phyloP scores from a whole-genome alignment of 2,797 vertebrate genomes.

The Melanotaenia boesemani region DNA sequence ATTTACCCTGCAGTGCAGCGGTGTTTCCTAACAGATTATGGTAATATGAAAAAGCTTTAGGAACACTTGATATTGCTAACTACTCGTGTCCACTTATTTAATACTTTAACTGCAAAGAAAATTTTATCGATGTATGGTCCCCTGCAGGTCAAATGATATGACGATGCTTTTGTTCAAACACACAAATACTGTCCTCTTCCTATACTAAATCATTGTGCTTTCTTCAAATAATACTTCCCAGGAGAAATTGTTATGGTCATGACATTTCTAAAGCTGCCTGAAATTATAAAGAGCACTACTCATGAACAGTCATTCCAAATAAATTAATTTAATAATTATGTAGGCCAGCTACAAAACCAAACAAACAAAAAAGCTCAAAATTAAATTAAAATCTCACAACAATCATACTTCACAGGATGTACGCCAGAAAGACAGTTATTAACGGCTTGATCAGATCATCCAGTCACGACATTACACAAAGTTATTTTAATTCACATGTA shows the following conservation, averaged over 20 bases:
- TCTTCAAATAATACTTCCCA: slow-evolving; percentile 75
- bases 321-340: slow-evolving; percentile 93
- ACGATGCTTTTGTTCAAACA: slow-evolving; percentile 55
- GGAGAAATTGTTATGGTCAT: slow-evolving; percentile 72
- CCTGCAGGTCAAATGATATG: slow-evolving; percentile 45
- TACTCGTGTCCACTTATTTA: slow-evolving; percentile 31
- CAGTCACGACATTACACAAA: slow-evolving; percentile 65
- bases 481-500: slow-evolving; percentile 67
- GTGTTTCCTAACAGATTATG: slow-evolving; percentile 34
- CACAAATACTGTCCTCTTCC: slow-evolving; percentile 68
- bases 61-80: slow-evolving; percentile 35
- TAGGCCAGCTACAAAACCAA: slow-evolving; percentile 97
- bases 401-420: slow-evolving; percentile 83
- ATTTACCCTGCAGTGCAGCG: slow-evolving; percentile 54
- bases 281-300: slow-evolving; percentile 85
- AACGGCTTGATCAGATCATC: slow-evolving; percentile 81
- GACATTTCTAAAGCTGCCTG: slow-evolving; percentile 73
- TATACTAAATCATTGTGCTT: slow-evolving; percentile 73
- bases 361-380: slow-evolving; percentile 73
- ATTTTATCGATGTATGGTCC: slow-evolving; percentile 53
- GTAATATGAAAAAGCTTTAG: slow-evolving; percentile 22
- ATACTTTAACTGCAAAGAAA: slow-evolving; percentile 29
- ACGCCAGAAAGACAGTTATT: slow-evolving; percentile 83
- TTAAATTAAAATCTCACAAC: slow-evolving; percentile 84
- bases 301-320: slow-evolving; percentile 87